Percentiles rank a stretch among this genome's conserved stretches.
phyloP scores from a whole-genome alignment of 37 sponge, comb jelly and placozoan genomes.

The Mnemiopsis leidyi region DNA sequence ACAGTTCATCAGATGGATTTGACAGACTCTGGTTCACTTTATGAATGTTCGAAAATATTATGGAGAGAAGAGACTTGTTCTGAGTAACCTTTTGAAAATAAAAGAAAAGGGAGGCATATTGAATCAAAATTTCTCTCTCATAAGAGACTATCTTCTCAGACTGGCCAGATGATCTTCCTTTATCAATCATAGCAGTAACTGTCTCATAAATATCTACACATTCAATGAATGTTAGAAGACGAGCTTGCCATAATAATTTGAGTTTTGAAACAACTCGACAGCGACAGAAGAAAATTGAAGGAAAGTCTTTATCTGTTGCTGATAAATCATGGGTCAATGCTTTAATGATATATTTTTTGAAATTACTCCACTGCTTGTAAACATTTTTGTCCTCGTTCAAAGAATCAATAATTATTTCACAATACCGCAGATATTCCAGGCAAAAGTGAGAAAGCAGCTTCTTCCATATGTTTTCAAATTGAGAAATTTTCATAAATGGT shows the following conservation, averaged over 20 bases:
- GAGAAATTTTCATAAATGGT: background rate
- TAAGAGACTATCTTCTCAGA: background rate
- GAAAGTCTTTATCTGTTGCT: background rate
- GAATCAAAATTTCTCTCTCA: conserved; percentile 12
- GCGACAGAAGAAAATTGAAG: background rate
- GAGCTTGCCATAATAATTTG: conserved; percentile 14
- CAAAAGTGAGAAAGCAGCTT: background rate
- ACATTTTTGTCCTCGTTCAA: conserved; percentile 5
- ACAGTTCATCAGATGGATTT: conserved; percentile 45
- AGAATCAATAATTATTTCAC: conserved; percentile 21
- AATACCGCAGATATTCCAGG: background rate
- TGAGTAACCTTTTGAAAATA: conserved; percentile 23
- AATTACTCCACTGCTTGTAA: background rate
- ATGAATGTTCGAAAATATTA: background rate
- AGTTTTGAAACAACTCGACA: background rate
- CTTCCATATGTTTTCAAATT: background rate
- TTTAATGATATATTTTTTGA: background rate
- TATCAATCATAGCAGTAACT: background rate
- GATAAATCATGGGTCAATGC: background rate
- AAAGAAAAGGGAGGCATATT: conserved; percentile 40
- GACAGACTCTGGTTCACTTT: background rate
- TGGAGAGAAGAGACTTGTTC: background rate
- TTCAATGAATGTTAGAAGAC: background rate
- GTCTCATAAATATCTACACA: conserved; percentile 41
- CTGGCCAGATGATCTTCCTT: background rate